Base-by-base conservation (phyloP, 2,888 invertebrate genomes). In the Conops quadrifasciatus region DNA sequence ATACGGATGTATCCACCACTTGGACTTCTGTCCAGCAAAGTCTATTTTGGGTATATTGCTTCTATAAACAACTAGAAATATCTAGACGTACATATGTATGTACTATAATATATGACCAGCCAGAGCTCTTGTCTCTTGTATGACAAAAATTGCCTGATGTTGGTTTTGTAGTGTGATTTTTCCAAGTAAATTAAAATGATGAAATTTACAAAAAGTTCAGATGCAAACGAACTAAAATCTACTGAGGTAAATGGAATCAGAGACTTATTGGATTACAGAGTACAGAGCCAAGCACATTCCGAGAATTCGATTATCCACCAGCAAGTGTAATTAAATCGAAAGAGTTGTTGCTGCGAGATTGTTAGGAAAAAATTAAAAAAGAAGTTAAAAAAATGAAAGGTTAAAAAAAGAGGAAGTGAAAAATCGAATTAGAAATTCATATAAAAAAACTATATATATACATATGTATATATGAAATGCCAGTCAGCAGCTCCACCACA, bases 241-340 rank as follows among this genome's bases (percentile, higher is more conserved):
- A 28, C 3, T n/a, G 21, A 28, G 15, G 56, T 66, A 56, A 66
- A 66, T 66, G 47, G 59, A 58, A 58, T 67, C 67, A 45, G 28
- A 67, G 59, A 68, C 51, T 68, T 68, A 68, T 68, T 68, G 51
- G 60, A 68, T 68, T 68, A 68, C 68, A 68, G 62, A 68, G 30
- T 43, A 36, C 21, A 60, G 68, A n/a, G n/a, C n/a, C 24, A 36
- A 36, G 26, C 45, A 36, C 45, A 58, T 67, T 67, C 67, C 58
- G 62, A 81, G 81, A 83, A 82, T 82, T 82, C 82, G 82, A 82
- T 82, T 82, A 83, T 81, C 83, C 80, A 79, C 77, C 78, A 82
- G 80, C 80, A 83, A 83, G 80, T 82, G 83, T 83, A 82, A 82
- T 82, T 82, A 82, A 83, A 83, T 82, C 81, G 58, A 70, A 70